A percentile compares a stretch with the other conserved stretches of the same genome.
phyloP scores from a whole-genome alignment of 37 sponge, comb jelly and placozoan species.

The Amphimedon queenslandica region DNA sequence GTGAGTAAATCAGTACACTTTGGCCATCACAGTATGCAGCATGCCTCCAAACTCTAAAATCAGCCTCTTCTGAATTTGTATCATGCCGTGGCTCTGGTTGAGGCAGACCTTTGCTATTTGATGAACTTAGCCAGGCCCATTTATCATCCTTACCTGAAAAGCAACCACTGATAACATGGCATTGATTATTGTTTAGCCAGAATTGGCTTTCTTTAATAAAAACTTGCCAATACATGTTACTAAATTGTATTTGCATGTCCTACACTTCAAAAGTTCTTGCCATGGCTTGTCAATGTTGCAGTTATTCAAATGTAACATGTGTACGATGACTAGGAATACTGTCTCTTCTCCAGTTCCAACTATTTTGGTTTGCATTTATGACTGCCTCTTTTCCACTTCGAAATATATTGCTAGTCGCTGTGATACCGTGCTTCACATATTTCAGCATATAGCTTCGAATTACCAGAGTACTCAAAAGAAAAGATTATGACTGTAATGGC shows the following conservation, averaged over 20 bases:
- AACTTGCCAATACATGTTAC: conserved; percentile 3
- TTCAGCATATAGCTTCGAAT: too few species aligned
- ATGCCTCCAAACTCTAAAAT: conserved; percentile 14
- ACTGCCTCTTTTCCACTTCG: too few species aligned
- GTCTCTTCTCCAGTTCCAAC: not conserved
- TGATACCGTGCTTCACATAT: too few species aligned
- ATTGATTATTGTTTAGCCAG: too few species aligned
- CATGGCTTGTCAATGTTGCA: not conserved
- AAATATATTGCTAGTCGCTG: too few species aligned
- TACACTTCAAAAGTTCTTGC: conserved; percentile 10
- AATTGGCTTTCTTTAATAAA: too few species aligned
- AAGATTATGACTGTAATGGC: too few species aligned
- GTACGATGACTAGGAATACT: too few species aligned
- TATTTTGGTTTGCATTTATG: conserved; percentile 6
- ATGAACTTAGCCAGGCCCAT: not conserved
- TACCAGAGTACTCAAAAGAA: too few species aligned
- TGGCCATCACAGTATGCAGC: not conserved
- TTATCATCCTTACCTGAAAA: too few species aligned
- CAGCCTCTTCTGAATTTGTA: conserved; percentile 18
- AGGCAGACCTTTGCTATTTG: not conserved
- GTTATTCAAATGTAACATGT: not conserved
- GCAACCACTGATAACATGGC: too few species aligned
- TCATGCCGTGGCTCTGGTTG: not conserved
- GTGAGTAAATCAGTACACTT: conserved; percentile 6
- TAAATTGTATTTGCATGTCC: conserved; percentile 2